phyloP scores from a whole-genome alignment of 2,113 vertebrate genomes.

The Corydoras maculifer region DNA sequence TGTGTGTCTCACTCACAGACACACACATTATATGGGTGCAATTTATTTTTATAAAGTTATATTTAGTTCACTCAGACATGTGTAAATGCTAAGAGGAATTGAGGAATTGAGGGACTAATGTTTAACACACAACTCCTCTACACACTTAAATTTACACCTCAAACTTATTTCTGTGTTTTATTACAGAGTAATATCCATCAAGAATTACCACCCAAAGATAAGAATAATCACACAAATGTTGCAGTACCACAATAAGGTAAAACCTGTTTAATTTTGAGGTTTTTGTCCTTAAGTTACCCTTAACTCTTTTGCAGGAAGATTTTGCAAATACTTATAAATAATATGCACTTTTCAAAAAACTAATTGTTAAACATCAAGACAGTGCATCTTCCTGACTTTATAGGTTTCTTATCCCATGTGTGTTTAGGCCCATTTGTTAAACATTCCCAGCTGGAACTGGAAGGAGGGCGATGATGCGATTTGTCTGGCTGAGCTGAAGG shows the following conservation, averaged over 20 bases:
- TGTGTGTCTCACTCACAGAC: too few species aligned
- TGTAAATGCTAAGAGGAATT: too few species aligned
- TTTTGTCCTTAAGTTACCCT: background rate
- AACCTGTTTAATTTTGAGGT: background rate
- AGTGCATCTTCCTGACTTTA: constrained; percentile 17
- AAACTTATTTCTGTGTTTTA: constrained; percentile 20
- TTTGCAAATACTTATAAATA: constrained; percentile 3
- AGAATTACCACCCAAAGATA: constrained; percentile 98
- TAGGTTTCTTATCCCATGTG: constrained; percentile 36
- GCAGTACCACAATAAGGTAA: constrained; percentile 99
- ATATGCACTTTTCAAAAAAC: constrained; percentile 11
- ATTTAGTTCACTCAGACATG: too few species aligned
- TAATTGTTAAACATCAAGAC: constrained; percentile 11
- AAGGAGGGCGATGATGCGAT: constrained; percentile 98
- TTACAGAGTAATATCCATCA: constrained; percentile 95
- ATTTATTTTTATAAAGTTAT: too few species aligned
- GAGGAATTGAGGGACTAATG: too few species aligned
- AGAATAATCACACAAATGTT: constrained; percentile 99
- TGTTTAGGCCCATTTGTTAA: constrained; percentile 93
- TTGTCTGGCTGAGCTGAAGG: constrained; percentile 95
- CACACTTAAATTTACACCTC: too few species aligned
- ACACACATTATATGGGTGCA: too few species aligned
- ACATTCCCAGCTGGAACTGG: constrained; percentile 99
- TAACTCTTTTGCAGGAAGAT: background rate
- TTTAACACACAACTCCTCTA: too few species aligned